These are phyloP conservation scores for Tetramorium simillimum DNA, from an alignment of 1,140 invertebrate species.

Conservation along the genomic window DNA sequence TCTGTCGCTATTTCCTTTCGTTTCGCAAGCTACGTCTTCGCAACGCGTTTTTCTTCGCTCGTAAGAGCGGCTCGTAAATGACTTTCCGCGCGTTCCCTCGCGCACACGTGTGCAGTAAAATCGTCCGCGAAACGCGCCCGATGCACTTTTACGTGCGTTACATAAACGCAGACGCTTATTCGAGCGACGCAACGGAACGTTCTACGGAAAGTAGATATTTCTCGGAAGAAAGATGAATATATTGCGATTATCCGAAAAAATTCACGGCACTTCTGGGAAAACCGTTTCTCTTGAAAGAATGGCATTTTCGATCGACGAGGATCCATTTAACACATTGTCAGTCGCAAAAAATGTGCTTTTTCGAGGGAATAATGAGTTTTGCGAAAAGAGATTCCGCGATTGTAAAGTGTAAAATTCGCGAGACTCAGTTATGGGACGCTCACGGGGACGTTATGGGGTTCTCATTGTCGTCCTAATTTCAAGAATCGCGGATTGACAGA, in stretches of 20 bases:
- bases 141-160: conserved; percentile 29
- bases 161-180: conserved; percentile 3
- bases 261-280: background rate
- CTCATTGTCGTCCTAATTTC: conserved; percentile 3
- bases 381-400: background rate
- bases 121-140: background rate
- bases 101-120: background rate
- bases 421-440: background rate
- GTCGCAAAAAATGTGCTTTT: background rate
- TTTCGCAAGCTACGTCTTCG: background rate
- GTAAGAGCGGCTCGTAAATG: conserved; percentile 9
- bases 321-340: background rate
- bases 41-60: background rate
- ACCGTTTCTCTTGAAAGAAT: background rate
- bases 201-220: background rate
- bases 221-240: background rate
- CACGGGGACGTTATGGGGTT: too few relatives aligned
- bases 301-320: too few relatives aligned
- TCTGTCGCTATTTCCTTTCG: background rate
- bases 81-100: background rate
- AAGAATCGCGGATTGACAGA: conserved; percentile 29
- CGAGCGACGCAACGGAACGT: background rate
- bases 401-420: background rate
- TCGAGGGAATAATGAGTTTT: background rate
- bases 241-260: background rate